Percentiles rank a stretch among this genome's conserved stretches.
Evolutionary conservation across 2,797 vertebrate species (phyloP).

Genomic region (Crenichthys baileyi): DNA sequence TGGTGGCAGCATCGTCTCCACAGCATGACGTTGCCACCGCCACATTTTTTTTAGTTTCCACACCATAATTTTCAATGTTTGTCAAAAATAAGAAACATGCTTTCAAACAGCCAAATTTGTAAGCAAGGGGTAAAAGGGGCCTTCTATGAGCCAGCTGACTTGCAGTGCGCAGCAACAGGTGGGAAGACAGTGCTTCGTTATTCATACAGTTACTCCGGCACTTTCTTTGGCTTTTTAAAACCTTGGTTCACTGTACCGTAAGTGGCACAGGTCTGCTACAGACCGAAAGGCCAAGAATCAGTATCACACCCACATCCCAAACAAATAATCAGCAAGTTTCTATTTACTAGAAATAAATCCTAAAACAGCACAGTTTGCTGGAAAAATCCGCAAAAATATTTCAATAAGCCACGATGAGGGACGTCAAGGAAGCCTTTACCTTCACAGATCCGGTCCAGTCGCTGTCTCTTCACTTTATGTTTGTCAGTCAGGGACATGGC

Average conservation of each 20-base stretch:
- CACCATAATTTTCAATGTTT: background rate
- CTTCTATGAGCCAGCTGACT: background rate
- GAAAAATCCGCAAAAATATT: background rate
- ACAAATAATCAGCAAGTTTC: conserved; percentile 14
- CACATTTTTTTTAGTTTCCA: background rate
- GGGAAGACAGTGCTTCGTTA: background rate
- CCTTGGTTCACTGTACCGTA: background rate
- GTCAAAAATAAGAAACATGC: no score
- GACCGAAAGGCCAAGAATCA: conserved; percentile 27
- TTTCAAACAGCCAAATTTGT: background rate
- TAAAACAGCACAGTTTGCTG: background rate
- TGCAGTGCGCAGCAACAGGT: background rate
- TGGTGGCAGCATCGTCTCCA: background rate
- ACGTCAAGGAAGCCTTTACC: conserved; percentile 62
- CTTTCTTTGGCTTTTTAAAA: background rate
- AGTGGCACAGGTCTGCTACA: background rate
- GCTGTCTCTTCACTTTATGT: conserved; percentile 87
- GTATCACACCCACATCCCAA: conserved; percentile 19
- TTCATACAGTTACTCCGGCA: background rate
- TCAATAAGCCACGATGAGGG: background rate
- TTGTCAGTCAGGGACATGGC: conserved; percentile 85
- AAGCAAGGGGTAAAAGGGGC: background rate
- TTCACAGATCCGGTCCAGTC: conserved; percentile 86
- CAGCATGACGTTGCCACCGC: background rate
- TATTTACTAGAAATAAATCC: background rate